Base-by-base conservation (phyloP, 2,797 vertebrate genomes). In the Manis pentadactyla region DNA sequence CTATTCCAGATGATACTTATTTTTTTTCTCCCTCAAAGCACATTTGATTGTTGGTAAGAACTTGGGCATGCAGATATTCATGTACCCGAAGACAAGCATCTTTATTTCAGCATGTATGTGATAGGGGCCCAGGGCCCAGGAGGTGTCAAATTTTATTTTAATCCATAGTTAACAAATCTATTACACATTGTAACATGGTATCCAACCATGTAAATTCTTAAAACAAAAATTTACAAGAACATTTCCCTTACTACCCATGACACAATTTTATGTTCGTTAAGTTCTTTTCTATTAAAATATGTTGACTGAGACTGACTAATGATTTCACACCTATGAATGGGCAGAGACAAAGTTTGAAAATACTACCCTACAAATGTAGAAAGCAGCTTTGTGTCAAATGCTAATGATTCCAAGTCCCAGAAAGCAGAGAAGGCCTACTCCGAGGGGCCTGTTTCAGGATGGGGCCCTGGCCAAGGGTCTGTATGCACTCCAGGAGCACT, bases 151-250 rank as follows among this genome's bases (percentile, higher is more conserved):
- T 77, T 69, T 63, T 14, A 81, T 23, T 78, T 23, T 77, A 57
- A 59, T 92, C 15, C 39, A 81, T 49, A 71, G 37, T 51, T 68
- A 68, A 89, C 18, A 69, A 42, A 42, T 69, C 2, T 21, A 39
- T 78, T 90, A 75, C 42, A 83, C 29, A 93, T 27, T 39, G 49
- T 53, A 19, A 46, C 27, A 23, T 61, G 55, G n/a, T 27, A 75
- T 23, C 25, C 31, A 39, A 25, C 27, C 53, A 82, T 59, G 21
- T 29, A 78, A 78, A 42, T 57, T 77, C 64, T 31, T 51, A 74
- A 69, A 89, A 73, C 8, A 71, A 42, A 92, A 74, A 21, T 84
- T 86, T 71, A 29, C 73, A 17, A 93, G 69, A 79, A 95, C 46
- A 78, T 68, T 92, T 79, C 5, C 42, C 25, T 59, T 96, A 66